Percentiles rank a stretch among this genome's conserved stretches.
These are phyloP conservation scores for Deilephila elpenor DNA, from an alignment of 2,888 invertebrate genomes.

Conservation along the genomic window DNA sequence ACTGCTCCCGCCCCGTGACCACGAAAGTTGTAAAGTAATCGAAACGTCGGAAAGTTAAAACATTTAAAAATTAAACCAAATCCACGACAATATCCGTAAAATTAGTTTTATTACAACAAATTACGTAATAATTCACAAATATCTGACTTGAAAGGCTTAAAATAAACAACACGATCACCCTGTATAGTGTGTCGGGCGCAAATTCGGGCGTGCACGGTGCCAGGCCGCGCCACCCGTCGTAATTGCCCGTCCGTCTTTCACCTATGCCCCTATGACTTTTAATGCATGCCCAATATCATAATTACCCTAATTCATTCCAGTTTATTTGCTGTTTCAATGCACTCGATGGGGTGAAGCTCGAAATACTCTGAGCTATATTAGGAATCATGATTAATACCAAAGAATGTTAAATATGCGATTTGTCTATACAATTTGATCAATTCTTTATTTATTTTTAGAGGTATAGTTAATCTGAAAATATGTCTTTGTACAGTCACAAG, in stretches of 20 bases:
- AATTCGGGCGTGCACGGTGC: constrained; percentile 77
- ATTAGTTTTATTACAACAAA: neutral
- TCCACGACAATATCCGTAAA: no score
- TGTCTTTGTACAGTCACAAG: no score
- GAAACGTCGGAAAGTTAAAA: no score
- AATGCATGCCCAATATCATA: constrained; percentile 27
- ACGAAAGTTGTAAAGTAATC: no score
- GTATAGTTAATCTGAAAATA: no score
- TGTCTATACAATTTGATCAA: no score
- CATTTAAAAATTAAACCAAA: no score
- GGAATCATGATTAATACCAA: neutral
- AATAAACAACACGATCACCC: constrained; percentile 44
- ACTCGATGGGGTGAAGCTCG: no score
- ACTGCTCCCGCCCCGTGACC: no score
- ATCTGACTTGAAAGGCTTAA: constrained; percentile 25
- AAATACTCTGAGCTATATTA: neutral
- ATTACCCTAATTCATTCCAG: constrained; percentile 4
- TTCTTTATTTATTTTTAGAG: no score
- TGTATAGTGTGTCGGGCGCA: constrained; percentile 64
- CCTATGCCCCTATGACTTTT: constrained; percentile 66
- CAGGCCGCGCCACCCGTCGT: constrained; percentile 76
- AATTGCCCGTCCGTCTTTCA: constrained; percentile 74
- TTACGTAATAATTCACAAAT: constrained; percentile 35
- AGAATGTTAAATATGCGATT: no score
- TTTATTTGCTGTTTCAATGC: neutral